These are phyloP conservation scores for Drosophila teissieri DNA, from an alignment of 1,140 invertebrate species.

Conservation along the genomic window DNA sequence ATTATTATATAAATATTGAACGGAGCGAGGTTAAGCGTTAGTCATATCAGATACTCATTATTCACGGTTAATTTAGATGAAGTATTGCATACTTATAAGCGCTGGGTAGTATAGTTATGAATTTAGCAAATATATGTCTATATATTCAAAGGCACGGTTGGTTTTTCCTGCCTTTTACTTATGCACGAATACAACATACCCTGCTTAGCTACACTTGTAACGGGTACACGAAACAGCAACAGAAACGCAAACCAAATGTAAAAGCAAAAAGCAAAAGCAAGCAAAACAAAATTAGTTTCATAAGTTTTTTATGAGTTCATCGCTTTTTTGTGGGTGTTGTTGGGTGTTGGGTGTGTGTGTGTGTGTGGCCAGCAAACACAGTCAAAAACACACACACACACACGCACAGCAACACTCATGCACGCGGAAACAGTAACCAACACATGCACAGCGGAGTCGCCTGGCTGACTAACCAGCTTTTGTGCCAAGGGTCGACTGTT, in stretches of 20 bases:
- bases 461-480: slow-evolving; percentile 77
- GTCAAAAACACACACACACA: slow-evolving; percentile 15
- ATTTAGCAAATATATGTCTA: not conserved
- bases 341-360: slow-evolving; percentile 4
- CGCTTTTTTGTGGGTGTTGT: slow-evolving; percentile 58
- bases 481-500: slow-evolving; percentile 78
- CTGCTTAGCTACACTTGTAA: not conserved
- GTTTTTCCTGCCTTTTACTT: not conserved
- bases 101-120: no score
- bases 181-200: not conserved
- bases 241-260: slow-evolving; percentile 63
- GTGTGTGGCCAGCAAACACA: slow-evolving; percentile 54
- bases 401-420: not conserved
- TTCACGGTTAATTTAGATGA: no score
- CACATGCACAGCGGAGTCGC: slow-evolving; percentile 43
- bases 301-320: slow-evolving; percentile 83
- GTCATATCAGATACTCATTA: no score
- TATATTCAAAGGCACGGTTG: not conserved
- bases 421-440: slow-evolving; percentile 31
- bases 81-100: not conserved
- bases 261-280: slow-evolving; percentile 77
- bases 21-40: no score
- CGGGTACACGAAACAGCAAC: slow-evolving; percentile 17
- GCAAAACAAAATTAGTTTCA: slow-evolving; percentile 83
- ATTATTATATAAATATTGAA: no score